Base-by-base conservation (phyloP, 2,797 vertebrate genomes). In the Melanotaenia boesemani region DNA sequence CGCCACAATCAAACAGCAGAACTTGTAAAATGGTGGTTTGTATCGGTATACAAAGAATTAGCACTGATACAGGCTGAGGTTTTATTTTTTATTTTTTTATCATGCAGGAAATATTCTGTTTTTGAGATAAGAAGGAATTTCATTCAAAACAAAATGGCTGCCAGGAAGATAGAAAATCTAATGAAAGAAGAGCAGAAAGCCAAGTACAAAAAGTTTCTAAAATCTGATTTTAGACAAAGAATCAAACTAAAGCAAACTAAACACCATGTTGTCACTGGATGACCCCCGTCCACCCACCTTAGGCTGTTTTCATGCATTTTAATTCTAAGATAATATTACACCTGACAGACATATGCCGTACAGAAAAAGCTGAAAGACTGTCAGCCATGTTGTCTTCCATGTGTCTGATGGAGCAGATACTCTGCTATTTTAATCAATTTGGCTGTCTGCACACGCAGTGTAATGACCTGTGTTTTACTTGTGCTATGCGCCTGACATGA, bases 1-100 rank as follows among this genome's bases (percentile, higher is more conserved):
- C 52, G 67, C 55, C 68, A 4, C 65, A 36, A 62, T 57, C 62
- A 22, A 62, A 70, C 37, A 16, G 24, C 74, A 60, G 76, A 59
- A 56, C 82, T 37, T 39, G 22, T 36, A 62, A 64, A 65, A 50
- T 67, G 68, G 66, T 46, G 0, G 73, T 68, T 63, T 1, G 62
- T 56, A 16, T 76, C 69, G 10, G 77, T 72, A 82, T 88, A 77
- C 74, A 67, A 37, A 68, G 66, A 68, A 61, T 71, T 4, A 63
- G 58, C 37, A 54, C 3, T 6, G 66, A 55, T 75, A 69, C 74
- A 0, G 67, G 64, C 74, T 0, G 36, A 10, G 10, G 32, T 32
- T 32, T 32, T 32, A 7, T 32, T 32, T 32, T 32, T 32, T 32
- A 32, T 32, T 32, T 6, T 66, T 69, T 61, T 63, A 71, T 70